Evolutionary conservation across 2,888 invertebrate species (phyloP).

Genomic region (Drymonia ruficornis): DNA sequence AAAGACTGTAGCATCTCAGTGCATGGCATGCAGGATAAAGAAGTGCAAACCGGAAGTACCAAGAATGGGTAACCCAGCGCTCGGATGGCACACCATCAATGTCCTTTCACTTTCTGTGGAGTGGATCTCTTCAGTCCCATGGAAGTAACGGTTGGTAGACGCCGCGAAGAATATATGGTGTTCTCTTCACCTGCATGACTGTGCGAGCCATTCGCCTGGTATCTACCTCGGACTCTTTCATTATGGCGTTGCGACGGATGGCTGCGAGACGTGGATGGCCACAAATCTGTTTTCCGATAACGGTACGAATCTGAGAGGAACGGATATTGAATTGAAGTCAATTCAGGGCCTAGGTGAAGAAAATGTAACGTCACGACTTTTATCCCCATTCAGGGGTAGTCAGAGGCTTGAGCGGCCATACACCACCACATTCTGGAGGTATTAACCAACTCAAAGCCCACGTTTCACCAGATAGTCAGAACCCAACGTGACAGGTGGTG

Average conservation of each 20-base stretch:
- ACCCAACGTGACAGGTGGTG: too few species aligned
- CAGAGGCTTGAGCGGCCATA: too few species aligned
- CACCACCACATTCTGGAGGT: too few species aligned
- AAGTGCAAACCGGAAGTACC: conserved; percentile 1
- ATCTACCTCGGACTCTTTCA: conserved; percentile 24
- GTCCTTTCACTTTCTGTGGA: conserved; percentile 4
- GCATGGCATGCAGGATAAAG: conserved; percentile 9
- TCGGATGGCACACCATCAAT: neutral
- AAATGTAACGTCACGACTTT: too few species aligned
- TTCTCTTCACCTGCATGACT: conserved; percentile 31
- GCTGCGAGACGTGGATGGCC: conserved; percentile 15
- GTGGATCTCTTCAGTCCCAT: neutral
- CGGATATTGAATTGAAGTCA: neutral
- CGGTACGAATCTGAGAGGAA: neutral
- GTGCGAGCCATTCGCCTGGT: conserved; percentile 31
- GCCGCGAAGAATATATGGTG: conserved; percentile 22
- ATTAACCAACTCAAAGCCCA: too few species aligned
- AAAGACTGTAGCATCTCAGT: conserved; percentile 5
- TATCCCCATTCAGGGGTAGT: too few species aligned
- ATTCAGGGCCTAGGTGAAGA: neutral
- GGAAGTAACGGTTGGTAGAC: conserved; percentile 11
- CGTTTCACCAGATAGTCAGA: too few species aligned
- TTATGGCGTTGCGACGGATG: conserved; percentile 36
- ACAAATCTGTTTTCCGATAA: neutral
- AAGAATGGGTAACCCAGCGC: conserved; percentile 11